Conservation (phyloP, 2,888 invertebrate genomes). For the Hyppa rectilinea region DNA sequence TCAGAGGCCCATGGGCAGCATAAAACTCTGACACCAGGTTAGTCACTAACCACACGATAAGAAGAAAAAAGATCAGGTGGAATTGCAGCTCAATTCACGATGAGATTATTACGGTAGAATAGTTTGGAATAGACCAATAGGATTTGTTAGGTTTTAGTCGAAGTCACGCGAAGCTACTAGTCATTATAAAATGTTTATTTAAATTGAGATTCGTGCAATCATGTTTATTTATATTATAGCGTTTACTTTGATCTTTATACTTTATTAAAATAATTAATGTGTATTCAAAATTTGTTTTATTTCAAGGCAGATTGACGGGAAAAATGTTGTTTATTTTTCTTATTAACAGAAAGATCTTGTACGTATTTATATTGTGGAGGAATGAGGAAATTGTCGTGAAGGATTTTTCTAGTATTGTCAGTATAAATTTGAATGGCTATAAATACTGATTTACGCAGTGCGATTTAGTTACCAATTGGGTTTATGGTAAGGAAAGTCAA, state of each 20-base stretch:
- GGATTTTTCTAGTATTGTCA: too few relatives aligned
- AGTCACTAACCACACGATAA: too few relatives aligned
- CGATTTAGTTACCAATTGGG: too few relatives aligned
- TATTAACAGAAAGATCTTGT: neutral
- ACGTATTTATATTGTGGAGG: neutral
- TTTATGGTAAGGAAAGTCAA: too few relatives aligned
- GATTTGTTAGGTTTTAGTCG: neutral
- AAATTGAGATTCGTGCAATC: conserved; percentile 12
- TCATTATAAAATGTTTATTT: neutral
- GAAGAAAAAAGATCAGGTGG: too few relatives aligned
- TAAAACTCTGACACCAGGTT: too few relatives aligned
- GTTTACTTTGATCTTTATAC: neutral
- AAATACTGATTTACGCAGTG: too few relatives aligned
- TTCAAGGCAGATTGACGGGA: conserved; percentile 2
- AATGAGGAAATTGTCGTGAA: too few relatives aligned
- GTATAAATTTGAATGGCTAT: too few relatives aligned
- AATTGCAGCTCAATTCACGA: neutral
- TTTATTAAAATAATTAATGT: neutral
- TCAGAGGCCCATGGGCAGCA: too few relatives aligned
- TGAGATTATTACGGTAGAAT: neutral
- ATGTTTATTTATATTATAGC: conserved; percentile 22
- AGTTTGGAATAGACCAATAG: too few relatives aligned
- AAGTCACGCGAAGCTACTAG: neutral
- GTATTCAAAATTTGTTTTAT: conserved; percentile 22
- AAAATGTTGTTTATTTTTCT: neutral